phyloP scores from a whole-genome alignment of 1,140 invertebrate species.

The Drosophila nikananu region DNA sequence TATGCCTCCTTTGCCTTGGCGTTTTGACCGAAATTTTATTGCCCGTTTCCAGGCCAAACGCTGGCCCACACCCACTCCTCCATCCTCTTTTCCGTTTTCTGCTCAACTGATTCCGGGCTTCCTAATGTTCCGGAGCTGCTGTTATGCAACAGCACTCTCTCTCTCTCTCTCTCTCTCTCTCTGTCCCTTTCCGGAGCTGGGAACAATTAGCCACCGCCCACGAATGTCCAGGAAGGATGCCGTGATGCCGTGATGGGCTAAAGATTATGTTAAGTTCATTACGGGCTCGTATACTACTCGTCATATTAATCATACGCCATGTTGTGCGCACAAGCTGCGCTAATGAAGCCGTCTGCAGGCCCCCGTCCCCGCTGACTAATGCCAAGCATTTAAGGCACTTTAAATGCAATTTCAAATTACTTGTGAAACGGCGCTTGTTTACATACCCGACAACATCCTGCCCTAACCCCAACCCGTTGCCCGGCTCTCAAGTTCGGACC shows the following conservation, averaged over 20 bases:
- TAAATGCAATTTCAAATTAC: constrained; percentile 75
- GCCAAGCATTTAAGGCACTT: constrained; percentile 65
- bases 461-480: not conserved
- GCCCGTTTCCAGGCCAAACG: constrained; percentile 77
- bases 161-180: not conserved
- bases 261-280: constrained; percentile 47
- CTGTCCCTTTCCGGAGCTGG: not conserved
- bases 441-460: constrained; percentile 52
- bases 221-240: constrained; percentile 32
- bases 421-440: constrained; percentile 67
- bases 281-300: constrained; percentile 28
- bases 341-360: constrained; percentile 48
- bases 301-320: constrained; percentile 78
- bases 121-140: constrained; percentile 32
- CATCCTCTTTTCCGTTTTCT: constrained; percentile 36
- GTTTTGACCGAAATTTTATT: constrained; percentile 82
- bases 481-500: not conserved
- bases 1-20: constrained; percentile 50
- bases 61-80: not conserved
- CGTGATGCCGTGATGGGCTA: constrained; percentile 12
- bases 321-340: constrained; percentile 55
- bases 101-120: constrained; percentile 50
- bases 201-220: constrained; percentile 49
- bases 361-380: not conserved
- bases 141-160: constrained; percentile 41